A percentile compares a stretch with the other conserved stretches of the same genome.
Conservation (phyloP, 2,113 vertebrate genomes). For the Centropristis striata region DNA sequence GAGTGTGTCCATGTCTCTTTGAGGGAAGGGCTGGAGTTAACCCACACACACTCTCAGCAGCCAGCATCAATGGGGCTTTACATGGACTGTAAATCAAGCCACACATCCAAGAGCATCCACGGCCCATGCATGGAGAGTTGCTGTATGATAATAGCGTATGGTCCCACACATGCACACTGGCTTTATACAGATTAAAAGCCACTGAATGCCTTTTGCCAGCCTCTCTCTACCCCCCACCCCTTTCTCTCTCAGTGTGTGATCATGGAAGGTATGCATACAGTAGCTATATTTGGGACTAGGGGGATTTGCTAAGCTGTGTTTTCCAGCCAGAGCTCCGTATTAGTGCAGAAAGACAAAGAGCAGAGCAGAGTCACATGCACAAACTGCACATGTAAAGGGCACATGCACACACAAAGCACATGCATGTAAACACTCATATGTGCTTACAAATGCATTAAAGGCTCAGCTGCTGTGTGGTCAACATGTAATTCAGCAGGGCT, state of each 20-base stretch:
- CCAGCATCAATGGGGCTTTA: constrained; percentile 59
- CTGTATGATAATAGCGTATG: constrained; percentile 38
- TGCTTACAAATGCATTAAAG: constrained; percentile 5
- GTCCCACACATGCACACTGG: constrained; percentile 42
- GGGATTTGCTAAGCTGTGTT: constrained; percentile 64
- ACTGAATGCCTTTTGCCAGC: constrained; percentile 45
- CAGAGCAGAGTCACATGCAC: constrained; percentile 46
- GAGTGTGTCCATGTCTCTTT: constrained; percentile 63
- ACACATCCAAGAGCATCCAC: constrained; percentile 50
- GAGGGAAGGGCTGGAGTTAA: constrained; percentile 56
- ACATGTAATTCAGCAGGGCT: neutral
- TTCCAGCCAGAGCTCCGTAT: constrained; percentile 62
- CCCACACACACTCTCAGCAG: constrained; percentile 56
- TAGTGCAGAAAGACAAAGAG: constrained; percentile 57
- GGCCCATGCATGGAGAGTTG: constrained; percentile 39
- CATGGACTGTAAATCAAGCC: constrained; percentile 56
- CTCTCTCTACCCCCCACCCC: constrained; percentile 11
- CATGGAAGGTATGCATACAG: constrained; percentile 59
- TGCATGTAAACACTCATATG: constrained; percentile 1
- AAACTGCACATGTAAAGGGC: neutral
- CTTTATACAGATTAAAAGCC: constrained; percentile 60
- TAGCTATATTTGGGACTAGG: constrained; percentile 64
- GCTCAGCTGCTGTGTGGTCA: neutral
- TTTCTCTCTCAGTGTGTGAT: constrained; percentile 42
- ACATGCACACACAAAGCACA: neutral